phyloP scores from a whole-genome alignment of 2,888 invertebrate species.

The Drosophila sordidapex region DNA sequence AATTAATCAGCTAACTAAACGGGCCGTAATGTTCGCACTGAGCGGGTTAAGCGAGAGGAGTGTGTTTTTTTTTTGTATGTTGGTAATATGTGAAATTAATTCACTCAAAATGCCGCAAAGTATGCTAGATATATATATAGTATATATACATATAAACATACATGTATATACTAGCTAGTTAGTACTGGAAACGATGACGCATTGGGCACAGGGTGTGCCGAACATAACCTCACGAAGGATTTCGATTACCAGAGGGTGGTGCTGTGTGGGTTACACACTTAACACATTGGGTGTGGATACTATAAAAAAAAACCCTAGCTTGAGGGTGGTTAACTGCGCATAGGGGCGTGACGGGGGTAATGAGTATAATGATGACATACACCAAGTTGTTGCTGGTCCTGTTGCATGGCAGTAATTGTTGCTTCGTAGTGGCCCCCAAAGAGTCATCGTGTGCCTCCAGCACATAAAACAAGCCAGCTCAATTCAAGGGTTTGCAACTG shows the following conservation, averaged over 20 bases:
- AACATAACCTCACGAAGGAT: slow-evolving; percentile 34
- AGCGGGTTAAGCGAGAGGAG: slow-evolving; percentile 2
- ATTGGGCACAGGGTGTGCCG: slow-evolving; percentile 48
- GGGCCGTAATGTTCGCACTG: slow-evolving; percentile 38
- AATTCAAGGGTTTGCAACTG: slow-evolving; percentile 6
- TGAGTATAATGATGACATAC: slow-evolving; percentile 61
- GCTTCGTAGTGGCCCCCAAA: slow-evolving; percentile 4
- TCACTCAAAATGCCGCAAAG: slow-evolving; percentile 70
- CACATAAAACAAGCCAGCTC: slow-evolving; percentile 41
- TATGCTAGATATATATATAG: slow-evolving; percentile 51
- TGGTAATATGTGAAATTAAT: slow-evolving; percentile 66
- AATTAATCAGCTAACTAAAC: slow-evolving; percentile 56
- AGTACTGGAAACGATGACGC: slow-evolving; percentile 50
- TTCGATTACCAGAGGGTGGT: slow-evolving; percentile 5
- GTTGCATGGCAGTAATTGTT: slow-evolving; percentile 44
- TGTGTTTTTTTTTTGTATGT: background rate
- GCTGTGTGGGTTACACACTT: background rate
- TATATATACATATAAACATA: background rate
- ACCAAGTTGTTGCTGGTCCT: slow-evolving; percentile 46
- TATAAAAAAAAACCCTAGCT: slow-evolving; percentile 43
- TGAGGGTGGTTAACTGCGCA: slow-evolving; percentile 40
- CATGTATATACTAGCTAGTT: background rate
- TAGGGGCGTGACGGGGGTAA: slow-evolving; percentile 35
- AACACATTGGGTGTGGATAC: slow-evolving; percentile 24
- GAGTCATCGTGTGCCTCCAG: slow-evolving; percentile 34